Percentiles rank a stretch among this genome's conserved stretches.
phyloP scores from a whole-genome alignment of 2,888 invertebrate species.

The Drosophila nr. medialis region DNA sequence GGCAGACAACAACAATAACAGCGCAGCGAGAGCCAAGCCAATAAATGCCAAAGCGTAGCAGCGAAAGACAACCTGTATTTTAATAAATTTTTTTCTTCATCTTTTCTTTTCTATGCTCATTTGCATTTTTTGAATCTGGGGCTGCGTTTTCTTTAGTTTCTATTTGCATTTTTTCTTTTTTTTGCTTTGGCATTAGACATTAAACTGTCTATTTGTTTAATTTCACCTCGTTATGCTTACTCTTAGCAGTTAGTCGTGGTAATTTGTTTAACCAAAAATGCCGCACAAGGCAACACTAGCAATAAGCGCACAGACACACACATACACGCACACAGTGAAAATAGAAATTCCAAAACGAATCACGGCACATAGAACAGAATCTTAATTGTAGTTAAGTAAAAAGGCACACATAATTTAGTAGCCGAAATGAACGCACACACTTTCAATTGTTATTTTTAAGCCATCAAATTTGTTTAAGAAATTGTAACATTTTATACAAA shows the following conservation, averaged over 20 bases:
- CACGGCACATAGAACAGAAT: slow-evolving; percentile 49
- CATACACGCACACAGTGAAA: slow-evolving; percentile 12
- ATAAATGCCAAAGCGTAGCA: slow-evolving; percentile 62
- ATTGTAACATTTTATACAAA: slow-evolving; percentile 60
- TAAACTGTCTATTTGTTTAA: slow-evolving; percentile 35
- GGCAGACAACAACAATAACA: slow-evolving; percentile 28
- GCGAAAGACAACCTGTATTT: slow-evolving; percentile 75
- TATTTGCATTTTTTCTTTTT: slow-evolving; percentile 29
- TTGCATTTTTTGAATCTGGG: slow-evolving; percentile 67
- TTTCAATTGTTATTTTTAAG: slow-evolving; percentile 34
- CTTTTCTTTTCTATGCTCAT: slow-evolving; percentile 45
- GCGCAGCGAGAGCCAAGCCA: slow-evolving; percentile 35
- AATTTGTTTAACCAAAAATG: slow-evolving; percentile 74
- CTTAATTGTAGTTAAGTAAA: slow-evolving; percentile 45
- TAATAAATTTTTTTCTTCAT: slow-evolving; percentile 24
- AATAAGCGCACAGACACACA: slow-evolving; percentile 43
- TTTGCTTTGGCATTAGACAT: slow-evolving; percentile 38
- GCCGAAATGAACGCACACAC: slow-evolving; percentile 44
- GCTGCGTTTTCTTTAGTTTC: slow-evolving; percentile 39
- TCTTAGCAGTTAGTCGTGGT: slow-evolving; percentile 35
- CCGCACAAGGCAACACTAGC: slow-evolving; percentile 60
- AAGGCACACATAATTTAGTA: slow-evolving; percentile 56
- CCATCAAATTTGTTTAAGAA: slow-evolving; percentile 59
- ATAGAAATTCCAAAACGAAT: slow-evolving; percentile 32
- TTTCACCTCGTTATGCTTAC: slow-evolving; percentile 61